Evolutionary conservation across 1,140 invertebrate species (phyloP).

Genomic region (Riptortus pedestris): DNA sequence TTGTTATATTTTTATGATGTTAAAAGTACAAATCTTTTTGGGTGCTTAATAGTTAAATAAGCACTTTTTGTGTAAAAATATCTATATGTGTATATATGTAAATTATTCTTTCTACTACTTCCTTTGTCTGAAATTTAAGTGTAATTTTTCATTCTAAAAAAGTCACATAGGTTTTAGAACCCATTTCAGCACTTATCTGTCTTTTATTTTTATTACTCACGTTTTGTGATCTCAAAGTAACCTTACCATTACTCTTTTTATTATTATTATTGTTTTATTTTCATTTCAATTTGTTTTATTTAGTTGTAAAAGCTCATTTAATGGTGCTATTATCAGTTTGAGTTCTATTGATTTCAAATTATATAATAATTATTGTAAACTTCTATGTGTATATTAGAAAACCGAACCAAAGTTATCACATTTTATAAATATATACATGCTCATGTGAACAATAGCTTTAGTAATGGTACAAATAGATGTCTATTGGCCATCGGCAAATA

Average conservation of each 20-base stretch:
- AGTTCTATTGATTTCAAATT: neutral
- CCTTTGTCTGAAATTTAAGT: constrained; percentile 21
- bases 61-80: constrained; percentile 25
- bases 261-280: neutral
- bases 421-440: constrained; percentile 11
- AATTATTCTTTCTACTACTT: constrained; percentile 28
- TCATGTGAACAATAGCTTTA: constrained; percentile 27
- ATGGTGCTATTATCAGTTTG: constrained; percentile 13
- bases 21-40: constrained; percentile 27
- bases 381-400: constrained; percentile 12
- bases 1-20: constrained; percentile 28
- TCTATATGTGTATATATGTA: constrained; percentile 25
- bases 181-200: constrained; percentile 15
- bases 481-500: constrained; percentile 13
- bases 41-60: constrained; percentile 22
- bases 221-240: constrained; percentile 19
- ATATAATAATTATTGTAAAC: constrained; percentile 1
- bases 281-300: constrained; percentile 4
- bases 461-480: constrained; percentile 24
- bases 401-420: constrained; percentile 3
- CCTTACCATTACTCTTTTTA: neutral
- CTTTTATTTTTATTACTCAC: constrained; percentile 5
- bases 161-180: constrained; percentile 10
- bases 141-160: constrained; percentile 13
- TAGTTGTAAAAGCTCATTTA: constrained; percentile 11